A percentile compares a stretch with the other conserved stretches of the same genome.
Evolutionary conservation across 2,888 invertebrate genomes (phyloP).

Genomic region (Atherix ibis): DNA sequence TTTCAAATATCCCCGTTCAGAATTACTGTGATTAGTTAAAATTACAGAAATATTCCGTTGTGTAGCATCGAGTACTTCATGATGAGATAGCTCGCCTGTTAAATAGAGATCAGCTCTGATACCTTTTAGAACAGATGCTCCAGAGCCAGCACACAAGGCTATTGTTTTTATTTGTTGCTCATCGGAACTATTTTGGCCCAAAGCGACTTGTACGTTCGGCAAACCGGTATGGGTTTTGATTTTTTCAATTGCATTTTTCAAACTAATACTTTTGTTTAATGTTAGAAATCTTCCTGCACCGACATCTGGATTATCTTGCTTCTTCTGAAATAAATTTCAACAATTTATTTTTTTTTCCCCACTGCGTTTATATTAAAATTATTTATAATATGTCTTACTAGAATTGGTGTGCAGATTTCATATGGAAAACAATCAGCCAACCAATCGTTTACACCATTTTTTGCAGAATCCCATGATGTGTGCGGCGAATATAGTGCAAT

Average conservation of each 20-base stretch:
- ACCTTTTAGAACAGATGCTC: conserved; percentile 57
- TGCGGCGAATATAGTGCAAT: conserved; percentile 90
- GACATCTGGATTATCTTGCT: conserved; percentile 11
- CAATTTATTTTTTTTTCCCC: no score
- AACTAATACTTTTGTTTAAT: conserved; percentile 35
- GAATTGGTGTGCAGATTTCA: conserved; percentile 11
- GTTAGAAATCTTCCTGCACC: conserved; percentile 44
- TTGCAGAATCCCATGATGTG: conserved; percentile 72
- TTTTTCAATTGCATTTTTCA: conserved; percentile 44
- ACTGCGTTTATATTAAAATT: not conserved
- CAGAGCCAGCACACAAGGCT: conserved; percentile 85
- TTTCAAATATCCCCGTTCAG: conserved; percentile 73
- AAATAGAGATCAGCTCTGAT: conserved; percentile 63
- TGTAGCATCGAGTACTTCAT: conserved; percentile 75
- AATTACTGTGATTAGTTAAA: conserved; percentile 84
- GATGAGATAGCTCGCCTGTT: conserved; percentile 91
- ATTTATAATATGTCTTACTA: conserved; percentile 4
- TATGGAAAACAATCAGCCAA: conserved; percentile 40
- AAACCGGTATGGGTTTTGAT: conserved; percentile 57
- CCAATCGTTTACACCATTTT: conserved; percentile 87
- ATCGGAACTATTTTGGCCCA: conserved; percentile 32
- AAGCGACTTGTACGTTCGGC: conserved; percentile 54
- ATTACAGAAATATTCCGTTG: conserved; percentile 67
- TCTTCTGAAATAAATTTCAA: conserved; percentile 7
- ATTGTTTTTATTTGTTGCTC: conserved; percentile 42